Percentiles rank a stretch among this genome's conserved stretches.
Conservation (phyloP, 2,888 invertebrate species). For the Agapostemon virescens region DNA sequence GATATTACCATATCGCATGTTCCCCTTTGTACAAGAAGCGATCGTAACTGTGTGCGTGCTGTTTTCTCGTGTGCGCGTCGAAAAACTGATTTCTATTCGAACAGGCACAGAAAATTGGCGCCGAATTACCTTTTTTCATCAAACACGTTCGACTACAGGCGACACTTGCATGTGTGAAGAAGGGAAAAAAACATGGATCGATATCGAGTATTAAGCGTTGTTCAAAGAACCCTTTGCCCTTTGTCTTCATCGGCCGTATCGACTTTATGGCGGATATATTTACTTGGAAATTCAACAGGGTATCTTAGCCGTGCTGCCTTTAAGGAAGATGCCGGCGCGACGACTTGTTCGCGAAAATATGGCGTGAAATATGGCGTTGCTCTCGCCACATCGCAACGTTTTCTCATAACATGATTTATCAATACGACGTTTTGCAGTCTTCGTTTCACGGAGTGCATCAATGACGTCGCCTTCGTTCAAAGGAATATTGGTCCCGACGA, state of each 20-base stretch:
- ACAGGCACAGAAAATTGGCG: background rate
- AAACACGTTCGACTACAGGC: background rate
- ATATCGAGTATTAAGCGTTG: slow-evolving; percentile 24
- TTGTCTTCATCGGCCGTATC: background rate
- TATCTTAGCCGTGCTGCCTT: slow-evolving; percentile 9
- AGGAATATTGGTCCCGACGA: slow-evolving; percentile 42
- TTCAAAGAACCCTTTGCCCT: slow-evolving; percentile 33
- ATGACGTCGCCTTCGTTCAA: slow-evolving; percentile 16
- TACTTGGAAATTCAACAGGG: slow-evolving; percentile 21
- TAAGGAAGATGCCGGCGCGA: background rate
- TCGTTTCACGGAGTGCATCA: background rate
- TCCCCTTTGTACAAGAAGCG: too few relatives aligned
- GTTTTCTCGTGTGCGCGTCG: too few relatives aligned
- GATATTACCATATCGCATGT: too few relatives aligned
- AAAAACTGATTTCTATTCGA: background rate
- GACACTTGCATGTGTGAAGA: background rate
- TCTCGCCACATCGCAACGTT: background rate
- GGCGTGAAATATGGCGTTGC: slow-evolving; percentile 15
- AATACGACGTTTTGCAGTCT: slow-evolving; percentile 21
- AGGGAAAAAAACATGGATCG: slow-evolving; percentile 4
- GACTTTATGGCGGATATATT: slow-evolving; percentile 11
- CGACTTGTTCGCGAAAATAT: background rate
- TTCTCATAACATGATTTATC: slow-evolving; percentile 33
- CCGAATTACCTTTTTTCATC: background rate
- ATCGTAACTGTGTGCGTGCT: too few relatives aligned